Evolutionary conservation across 1,140 invertebrate species (phyloP).

Genomic region (Plutomurus gul): DNA sequence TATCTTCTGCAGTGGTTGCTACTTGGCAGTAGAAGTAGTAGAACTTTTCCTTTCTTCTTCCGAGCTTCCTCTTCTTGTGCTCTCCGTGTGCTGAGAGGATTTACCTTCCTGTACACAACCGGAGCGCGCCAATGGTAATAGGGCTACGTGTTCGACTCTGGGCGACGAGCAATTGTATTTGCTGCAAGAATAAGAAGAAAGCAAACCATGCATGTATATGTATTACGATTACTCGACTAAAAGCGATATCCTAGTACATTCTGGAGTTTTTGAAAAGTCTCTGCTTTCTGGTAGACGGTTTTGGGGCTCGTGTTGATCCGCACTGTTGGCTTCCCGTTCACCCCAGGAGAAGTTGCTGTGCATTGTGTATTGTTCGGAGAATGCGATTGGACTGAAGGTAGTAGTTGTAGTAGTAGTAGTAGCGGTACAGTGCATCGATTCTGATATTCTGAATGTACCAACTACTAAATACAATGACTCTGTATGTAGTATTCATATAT

Average conservation of each 20-base stretch:
- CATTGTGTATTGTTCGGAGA: not conserved
- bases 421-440: no score
- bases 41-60: no score
- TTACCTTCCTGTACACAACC: not conserved
- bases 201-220: no score
- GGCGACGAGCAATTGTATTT: constrained; percentile 4
- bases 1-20: not conserved
- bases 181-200: constrained; percentile 16
- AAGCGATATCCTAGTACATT: not conserved
- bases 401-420: no score
- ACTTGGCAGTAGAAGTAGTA: no score
- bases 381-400: not conserved
- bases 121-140: no score
- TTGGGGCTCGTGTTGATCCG: constrained; percentile 12
- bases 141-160: no score
- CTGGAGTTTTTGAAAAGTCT: no score
- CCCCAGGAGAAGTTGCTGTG: no score
- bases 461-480: constrained; percentile 4
- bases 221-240: not conserved
- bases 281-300: no score
- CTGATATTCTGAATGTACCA: not conserved
- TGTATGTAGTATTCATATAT: no score
- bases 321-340: constrained; percentile 7
- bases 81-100: no score
- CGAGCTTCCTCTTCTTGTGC: not conserved